Percentiles rank a stretch among this genome's conserved stretches.
phyloP scores from a whole-genome alignment of 2,888 invertebrate species.

The Heliconius ethilla region DNA sequence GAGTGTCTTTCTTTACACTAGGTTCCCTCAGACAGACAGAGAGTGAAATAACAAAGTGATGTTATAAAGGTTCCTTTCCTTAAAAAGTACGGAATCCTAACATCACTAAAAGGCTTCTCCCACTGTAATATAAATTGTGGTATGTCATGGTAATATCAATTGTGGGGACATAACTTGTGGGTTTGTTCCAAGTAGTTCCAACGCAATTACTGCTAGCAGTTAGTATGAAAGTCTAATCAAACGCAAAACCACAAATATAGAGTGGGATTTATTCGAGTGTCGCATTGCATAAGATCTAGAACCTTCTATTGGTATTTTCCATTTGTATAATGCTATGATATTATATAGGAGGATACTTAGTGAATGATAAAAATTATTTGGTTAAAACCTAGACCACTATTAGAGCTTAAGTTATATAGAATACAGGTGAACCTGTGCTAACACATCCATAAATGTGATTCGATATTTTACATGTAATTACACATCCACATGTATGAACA shows the following conservation, averaged over 20 bases:
- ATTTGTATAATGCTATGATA: neutral
- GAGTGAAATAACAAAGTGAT: no score
- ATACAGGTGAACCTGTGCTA: no score
- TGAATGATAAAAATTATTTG: neutral
- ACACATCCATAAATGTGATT: no score
- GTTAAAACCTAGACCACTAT: no score
- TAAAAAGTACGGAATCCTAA: neutral
- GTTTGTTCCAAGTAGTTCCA: conserved; percentile 12
- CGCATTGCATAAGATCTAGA: conserved; percentile 21
- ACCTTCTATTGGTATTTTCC: neutral
- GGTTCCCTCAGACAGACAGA: no score
- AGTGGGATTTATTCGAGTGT: conserved; percentile 15
- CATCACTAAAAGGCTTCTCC: neutral
- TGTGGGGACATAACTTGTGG: conserved; percentile 8
- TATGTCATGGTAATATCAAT: neutral
- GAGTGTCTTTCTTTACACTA: no score
- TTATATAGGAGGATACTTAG: neutral
- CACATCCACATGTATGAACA: no score
- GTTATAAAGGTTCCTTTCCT: no score
- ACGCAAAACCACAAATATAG: conserved; percentile 28
- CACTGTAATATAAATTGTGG: neutral
- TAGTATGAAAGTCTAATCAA: conserved; percentile 22
- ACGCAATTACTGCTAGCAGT: conserved; percentile 12
- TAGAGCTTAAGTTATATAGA: no score
- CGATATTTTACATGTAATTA: no score